Conservation (phyloP, 2,113 vertebrate genomes). For the Psittacara wagleri region DNA sequence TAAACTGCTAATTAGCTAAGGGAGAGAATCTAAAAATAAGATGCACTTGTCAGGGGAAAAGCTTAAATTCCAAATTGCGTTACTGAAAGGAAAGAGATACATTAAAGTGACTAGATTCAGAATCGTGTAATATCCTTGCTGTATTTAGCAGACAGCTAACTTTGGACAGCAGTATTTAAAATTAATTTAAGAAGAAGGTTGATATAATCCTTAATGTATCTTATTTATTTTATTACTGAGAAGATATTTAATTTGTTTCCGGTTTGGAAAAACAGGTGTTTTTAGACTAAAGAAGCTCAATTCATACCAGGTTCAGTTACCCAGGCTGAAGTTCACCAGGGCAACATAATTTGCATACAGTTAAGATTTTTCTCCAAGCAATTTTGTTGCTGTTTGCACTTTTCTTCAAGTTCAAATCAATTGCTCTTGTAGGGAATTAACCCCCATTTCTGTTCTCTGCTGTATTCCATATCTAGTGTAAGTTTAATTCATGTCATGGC, state of each 20-base stretch:
- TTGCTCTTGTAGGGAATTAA: not conserved
- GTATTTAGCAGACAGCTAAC: not conserved
- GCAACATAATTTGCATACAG: not conserved
- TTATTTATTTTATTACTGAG: not conserved
- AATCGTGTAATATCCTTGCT: not conserved
- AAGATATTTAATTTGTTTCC: not conserved
- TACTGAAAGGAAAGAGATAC: not conserved
- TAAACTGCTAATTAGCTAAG: not conserved
- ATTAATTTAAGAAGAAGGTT: not conserved
- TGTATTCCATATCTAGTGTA: not conserved
- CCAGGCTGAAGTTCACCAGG: not conserved
- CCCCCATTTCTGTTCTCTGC: not conserved
- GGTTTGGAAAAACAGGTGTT: not conserved
- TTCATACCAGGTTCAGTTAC: not conserved
- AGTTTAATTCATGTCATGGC: not conserved
- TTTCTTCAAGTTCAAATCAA: not conserved
- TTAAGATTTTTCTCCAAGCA: not conserved
- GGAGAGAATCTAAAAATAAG: not conserved
- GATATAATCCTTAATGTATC: not conserved
- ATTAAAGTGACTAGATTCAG: not conserved
- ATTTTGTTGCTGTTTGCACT: not conserved
- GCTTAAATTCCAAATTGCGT: not conserved
- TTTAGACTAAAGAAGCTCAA: not conserved
- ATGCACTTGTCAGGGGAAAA: not conserved
- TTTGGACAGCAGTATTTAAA: not conserved